These are phyloP conservation scores for Xerus rutilus DNA, from an alignment of 2,797 vertebrate species.

Conservation along the genomic window DNA sequence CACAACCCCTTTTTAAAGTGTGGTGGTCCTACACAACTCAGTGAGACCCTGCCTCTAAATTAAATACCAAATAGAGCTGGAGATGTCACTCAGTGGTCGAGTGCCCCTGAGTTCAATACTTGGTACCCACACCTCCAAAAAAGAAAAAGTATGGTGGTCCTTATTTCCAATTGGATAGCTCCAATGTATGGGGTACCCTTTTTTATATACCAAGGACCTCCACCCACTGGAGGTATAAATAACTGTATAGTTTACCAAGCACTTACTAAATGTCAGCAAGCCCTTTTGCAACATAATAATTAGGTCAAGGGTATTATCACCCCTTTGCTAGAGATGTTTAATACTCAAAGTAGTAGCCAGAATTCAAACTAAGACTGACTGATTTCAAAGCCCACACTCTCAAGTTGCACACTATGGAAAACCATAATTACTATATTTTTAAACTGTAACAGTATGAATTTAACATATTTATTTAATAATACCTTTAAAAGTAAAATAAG, in stretches of 20 bases:
- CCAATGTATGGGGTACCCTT: background rate
- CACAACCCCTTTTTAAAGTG: background rate
- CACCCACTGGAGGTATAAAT: background rate
- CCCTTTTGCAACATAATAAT: background rate
- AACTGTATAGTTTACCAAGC: background rate
- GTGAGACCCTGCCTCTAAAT: too few species aligned
- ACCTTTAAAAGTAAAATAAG: conserved; percentile 50
- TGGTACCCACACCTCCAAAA: too few species aligned
- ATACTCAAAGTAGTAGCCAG: background rate
- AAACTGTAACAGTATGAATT: conserved; percentile 8
- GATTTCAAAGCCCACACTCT: conserved; percentile 32
- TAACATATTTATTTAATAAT: conserved; percentile 2
- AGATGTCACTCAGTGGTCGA: too few species aligned
- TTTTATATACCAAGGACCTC: background rate
- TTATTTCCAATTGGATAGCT: background rate
- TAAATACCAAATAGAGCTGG: too few species aligned
- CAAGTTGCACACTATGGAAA: background rate
- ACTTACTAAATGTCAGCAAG: background rate
- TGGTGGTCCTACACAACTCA: background rate
- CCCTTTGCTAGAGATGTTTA: background rate
- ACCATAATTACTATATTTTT: conserved; percentile 26
- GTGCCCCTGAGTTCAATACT: too few species aligned
- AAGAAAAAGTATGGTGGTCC: background rate
- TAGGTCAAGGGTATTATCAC: background rate
- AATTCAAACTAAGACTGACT: background rate